phyloP scores from a whole-genome alignment of 2,888 invertebrate genomes.

The Anarsia innoxiella region DNA sequence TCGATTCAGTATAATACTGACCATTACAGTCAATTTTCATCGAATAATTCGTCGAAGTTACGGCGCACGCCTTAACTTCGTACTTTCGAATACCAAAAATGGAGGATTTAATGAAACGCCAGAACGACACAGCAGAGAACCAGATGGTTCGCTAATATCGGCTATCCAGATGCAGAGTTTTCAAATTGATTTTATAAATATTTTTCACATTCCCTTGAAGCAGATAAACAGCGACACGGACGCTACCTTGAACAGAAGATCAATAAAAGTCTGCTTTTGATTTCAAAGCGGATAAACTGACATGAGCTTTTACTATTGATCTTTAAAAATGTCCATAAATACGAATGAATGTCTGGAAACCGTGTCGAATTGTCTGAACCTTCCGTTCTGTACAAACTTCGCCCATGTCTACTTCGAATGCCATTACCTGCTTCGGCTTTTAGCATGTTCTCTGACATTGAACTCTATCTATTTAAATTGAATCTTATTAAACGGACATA shows the following conservation, averaged over 20 bases:
- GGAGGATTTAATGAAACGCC: constrained; percentile 28
- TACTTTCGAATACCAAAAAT: constrained; percentile 39
- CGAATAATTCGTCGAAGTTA: constrained; percentile 30
- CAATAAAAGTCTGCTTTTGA: background rate
- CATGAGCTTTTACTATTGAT: constrained; percentile 1
- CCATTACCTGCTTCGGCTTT: constrained; percentile 43
- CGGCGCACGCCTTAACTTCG: constrained; percentile 18
- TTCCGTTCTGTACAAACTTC: constrained; percentile 33
- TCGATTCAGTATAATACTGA: constrained; percentile 28
- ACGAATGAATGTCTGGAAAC: constrained; percentile 31
- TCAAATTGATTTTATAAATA: no score
- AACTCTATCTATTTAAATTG: constrained; percentile 21
- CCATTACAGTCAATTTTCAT: constrained; percentile 34
- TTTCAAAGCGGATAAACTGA: constrained; percentile 3
- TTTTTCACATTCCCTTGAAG: background rate
- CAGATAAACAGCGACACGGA: background rate
- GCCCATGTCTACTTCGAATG: constrained; percentile 42
- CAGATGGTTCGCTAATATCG: constrained; percentile 2
- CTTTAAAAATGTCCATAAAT: constrained; percentile 27
- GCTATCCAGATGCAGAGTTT: no score
- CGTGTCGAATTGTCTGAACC: constrained; percentile 36
- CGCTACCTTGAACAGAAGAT: background rate
- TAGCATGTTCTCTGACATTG: constrained; percentile 31
- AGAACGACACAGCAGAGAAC: constrained; percentile 24
- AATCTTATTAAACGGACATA: constrained; percentile 23